Conservation (phyloP, 2,888 invertebrate genomes). For the Hirtodrosophila histrioides region DNA sequence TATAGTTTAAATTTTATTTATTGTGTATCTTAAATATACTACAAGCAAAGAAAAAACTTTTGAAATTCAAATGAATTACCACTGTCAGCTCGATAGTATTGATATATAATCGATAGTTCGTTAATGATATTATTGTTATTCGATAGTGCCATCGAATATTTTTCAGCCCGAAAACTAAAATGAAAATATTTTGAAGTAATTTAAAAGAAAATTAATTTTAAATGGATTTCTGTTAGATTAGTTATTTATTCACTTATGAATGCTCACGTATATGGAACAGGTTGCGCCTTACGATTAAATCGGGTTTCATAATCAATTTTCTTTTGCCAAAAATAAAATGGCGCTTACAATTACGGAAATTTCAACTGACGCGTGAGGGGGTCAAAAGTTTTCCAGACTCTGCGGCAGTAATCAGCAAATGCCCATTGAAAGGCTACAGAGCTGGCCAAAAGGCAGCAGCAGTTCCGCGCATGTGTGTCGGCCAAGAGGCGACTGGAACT, state of each 20-base stretch:
- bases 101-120: too few relatives aligned
- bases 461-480: conserved; percentile 13
- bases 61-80: too few relatives aligned
- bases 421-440: conserved; percentile 15
- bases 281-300: conserved; percentile 32
- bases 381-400: conserved; percentile 64
- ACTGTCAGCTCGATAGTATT: too few relatives aligned
- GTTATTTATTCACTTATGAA: background rate
- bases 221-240: too few relatives aligned
- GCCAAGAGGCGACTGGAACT: conserved; percentile 17
- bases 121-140: too few relatives aligned
- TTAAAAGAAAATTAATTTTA: too few relatives aligned
- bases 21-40: too few relatives aligned
- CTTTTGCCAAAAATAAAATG: conserved; percentile 43
- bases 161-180: too few relatives aligned
- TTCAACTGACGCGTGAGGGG: conserved; percentile 67
- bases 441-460: conserved; percentile 35
- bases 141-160: too few relatives aligned
- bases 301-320: conserved; percentile 44
- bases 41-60: too few relatives aligned
- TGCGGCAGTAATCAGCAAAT: background rate
- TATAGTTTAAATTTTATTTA: too few relatives aligned
- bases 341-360: conserved; percentile 61
- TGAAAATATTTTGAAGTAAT: too few relatives aligned
- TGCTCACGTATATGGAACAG: conserved; percentile 6